Base-by-base conservation (phyloP, 2,888 invertebrate genomes). In the Macaria notata region DNA sequence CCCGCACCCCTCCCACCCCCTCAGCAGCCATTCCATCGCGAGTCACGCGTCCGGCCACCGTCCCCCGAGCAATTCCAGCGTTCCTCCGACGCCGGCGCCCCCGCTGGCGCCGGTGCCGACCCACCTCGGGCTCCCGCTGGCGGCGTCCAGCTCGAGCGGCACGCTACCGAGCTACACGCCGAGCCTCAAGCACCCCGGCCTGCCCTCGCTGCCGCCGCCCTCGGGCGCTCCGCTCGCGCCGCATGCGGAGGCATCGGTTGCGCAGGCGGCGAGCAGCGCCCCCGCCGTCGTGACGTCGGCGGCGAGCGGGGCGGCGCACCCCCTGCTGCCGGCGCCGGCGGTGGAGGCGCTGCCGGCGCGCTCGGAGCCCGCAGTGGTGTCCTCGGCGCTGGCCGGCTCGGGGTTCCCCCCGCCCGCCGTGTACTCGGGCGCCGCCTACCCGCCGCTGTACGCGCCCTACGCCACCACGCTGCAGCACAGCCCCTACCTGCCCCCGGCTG, bases 381-480 rank as follows among this genome's bases (percentile, higher is more conserved):
- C 73, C 92, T 93, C 96, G 7, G 95, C 95, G 3, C 94, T 95
- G 72, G 93, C 94, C 59, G 92, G 94, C 64, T 93, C 84, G 57
- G 88, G 90, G 42, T 90, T 83, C 69, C 89, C 89, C 38, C 93
- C 96, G 63, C 96, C 96, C 71, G 94, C 96, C 33, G 77, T 96
- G 1, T 96, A 95, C 79, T 93, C 95, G 54, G 85, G 83, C n/a
- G 78, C 80, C 42, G 73, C 84, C 42, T 88, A 88, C 64, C 94
- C 95, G 63, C 94, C 95, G 42, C 91, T 97, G 62, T 97, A 97
- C 78, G 94, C 96, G 9, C 96, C 96, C 0, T 96, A 96, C 76
- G 95, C 95, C 58, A 93, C 95, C 59, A 93, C 94, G 55, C 81
- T 94, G 63, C 94, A 94, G 83, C 94, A 95, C 83, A 95, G 95